Conservation (phyloP, 2,113 vertebrate genomes). For the Lasiurus cinereus region DNA sequence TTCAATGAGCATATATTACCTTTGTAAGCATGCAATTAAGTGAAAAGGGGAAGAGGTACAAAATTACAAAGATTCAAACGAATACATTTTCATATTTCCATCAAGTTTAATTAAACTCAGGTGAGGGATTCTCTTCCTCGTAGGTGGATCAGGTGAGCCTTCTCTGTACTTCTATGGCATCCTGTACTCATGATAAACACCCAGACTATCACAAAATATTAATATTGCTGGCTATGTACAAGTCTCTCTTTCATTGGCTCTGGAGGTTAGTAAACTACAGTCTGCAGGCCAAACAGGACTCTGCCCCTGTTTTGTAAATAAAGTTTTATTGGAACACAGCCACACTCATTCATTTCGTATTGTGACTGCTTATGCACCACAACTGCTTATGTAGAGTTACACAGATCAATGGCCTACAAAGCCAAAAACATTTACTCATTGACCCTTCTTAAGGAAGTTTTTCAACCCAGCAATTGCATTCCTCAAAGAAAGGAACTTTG, state of each 20-base stretch:
- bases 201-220: too few species aligned
- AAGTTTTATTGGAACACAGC: not conserved
- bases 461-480: not conserved
- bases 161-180: not conserved
- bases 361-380: not conserved
- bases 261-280: not conserved
- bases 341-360: not conserved
- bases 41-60: not conserved
- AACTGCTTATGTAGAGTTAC: not conserved
- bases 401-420: not conserved
- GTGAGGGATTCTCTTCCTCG: not conserved
- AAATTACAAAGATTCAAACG: not conserved
- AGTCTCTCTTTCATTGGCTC: too few species aligned
- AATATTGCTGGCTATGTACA: too few species aligned
- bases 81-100: not conserved
- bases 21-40: not conserved
- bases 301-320: not conserved
- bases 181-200: not conserved
- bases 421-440: not conserved
- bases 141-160: too few species aligned
- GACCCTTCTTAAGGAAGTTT: not conserved
- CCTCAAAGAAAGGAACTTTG: not conserved
- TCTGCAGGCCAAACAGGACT: not conserved
- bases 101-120: not conserved
- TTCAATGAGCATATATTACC: not conserved